A percentile compares a stretch with the other conserved stretches of the same genome.
These are phyloP conservation scores for Falco peregrinus DNA, from an alignment of 2,797 vertebrate genomes.

Conservation along the genomic window DNA sequence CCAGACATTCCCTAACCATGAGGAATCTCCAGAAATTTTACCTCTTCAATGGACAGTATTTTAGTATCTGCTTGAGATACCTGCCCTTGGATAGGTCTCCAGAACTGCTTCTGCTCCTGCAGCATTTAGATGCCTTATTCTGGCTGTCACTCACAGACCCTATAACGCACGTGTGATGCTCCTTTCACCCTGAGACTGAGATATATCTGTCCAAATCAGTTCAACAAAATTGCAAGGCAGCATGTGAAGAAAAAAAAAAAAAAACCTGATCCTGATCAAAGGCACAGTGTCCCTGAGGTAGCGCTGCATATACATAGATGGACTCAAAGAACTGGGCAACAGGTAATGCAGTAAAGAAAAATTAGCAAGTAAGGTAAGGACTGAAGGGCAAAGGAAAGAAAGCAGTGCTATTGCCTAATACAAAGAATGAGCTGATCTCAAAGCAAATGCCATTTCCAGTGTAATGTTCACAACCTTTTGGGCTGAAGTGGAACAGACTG, in stretches of 20 bases:
- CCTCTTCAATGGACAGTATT: not conserved
- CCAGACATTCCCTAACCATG: not conserved
- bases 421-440: not conserved
- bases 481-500: not conserved
- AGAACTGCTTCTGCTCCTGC: not conserved
- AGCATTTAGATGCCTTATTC: not conserved
- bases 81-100: not conserved
- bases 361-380: not conserved
- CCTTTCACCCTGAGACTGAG: not conserved
- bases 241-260: not conserved
- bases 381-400: not conserved
- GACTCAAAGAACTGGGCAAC: not conserved
- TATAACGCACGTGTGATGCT: rapidly evolving
- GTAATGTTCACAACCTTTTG: not conserved
- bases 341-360: not conserved
- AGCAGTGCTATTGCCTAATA: not conserved
- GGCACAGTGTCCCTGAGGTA: not conserved
- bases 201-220: not conserved
- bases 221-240: not conserved
- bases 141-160: not conserved
- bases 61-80: not conserved
- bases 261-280: not conserved
- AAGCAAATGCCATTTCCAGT: not conserved
- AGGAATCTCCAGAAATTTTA: not conserved
- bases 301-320: not conserved